A percentile compares a stretch with the other conserved stretches of the same genome.
Evolutionary conservation across 2,797 vertebrate genomes (phyloP).

Genomic region (Varecia variegata): DNA sequence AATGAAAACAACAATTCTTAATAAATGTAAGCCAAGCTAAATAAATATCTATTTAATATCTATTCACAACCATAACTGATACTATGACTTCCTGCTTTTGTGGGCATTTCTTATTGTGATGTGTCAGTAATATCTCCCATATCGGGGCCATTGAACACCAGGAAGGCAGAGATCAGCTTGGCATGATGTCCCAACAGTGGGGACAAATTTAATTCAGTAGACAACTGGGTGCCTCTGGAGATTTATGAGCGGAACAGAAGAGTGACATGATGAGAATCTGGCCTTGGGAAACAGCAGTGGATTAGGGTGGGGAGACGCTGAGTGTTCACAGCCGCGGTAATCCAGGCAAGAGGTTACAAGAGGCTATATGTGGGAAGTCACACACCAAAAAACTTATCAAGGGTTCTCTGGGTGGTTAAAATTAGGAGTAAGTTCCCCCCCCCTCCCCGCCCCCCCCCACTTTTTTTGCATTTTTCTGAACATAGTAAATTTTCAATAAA

Average conservation of each 20-base stretch:
- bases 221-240: conserved; percentile 71
- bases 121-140: not conserved
- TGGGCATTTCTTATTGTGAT: not conserved
- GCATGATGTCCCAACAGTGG: not conserved
- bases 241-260: conserved; percentile 57
- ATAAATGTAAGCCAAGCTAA: not conserved
- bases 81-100: not conserved
- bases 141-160: not conserved
- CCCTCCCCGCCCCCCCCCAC: not conserved
- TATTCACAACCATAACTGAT: not conserved
- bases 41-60: not conserved
- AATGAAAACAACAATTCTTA: not conserved
- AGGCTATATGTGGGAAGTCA: not conserved
- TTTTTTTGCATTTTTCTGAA: not conserved
- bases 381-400: not conserved
- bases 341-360: conserved; percentile 35
- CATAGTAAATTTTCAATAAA: not conserved
- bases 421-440: not conserved
- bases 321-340: not conserved
- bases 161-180: conserved; percentile 11
- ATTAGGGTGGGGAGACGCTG: conserved; percentile 42
- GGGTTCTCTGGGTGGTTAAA: not conserved
- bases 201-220: conserved; percentile 59
- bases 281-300: conserved; percentile 52
- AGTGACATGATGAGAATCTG: conserved; percentile 11